Evolutionary conservation across 2,888 invertebrate genomes (phyloP).

Genomic region (Papilio protenor): DNA sequence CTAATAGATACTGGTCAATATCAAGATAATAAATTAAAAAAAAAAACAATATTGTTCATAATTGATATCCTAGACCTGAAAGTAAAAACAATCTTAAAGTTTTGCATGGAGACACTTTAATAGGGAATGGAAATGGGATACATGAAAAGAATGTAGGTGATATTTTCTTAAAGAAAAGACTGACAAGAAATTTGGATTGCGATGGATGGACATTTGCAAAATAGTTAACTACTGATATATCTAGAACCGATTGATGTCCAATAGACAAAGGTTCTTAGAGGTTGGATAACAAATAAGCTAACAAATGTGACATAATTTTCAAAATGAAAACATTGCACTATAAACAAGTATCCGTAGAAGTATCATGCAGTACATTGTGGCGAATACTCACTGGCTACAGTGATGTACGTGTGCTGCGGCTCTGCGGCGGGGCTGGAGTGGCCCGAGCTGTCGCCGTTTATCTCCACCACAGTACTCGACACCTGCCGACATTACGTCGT

Average conservation of each 20-base stretch:
- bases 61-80: not conserved
- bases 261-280: not conserved
- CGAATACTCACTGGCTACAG: constrained; percentile 86
- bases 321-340: constrained; percentile 17
- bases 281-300: not conserved
- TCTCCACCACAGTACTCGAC: constrained; percentile 75
- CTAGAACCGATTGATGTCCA: not conserved
- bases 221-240: not conserved
- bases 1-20: not conserved
- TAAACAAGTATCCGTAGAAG: not conserved
- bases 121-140: not conserved
- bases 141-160: not conserved
- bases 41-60: not conserved
- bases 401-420: constrained; percentile 86
- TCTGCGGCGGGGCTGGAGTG: constrained; percentile 82
- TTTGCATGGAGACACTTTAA: not conserved
- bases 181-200: no score
- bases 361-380: constrained; percentile 6
- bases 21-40: not conserved
- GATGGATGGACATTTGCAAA: no score
- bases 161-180: not conserved
- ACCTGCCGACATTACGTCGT: constrained; percentile 62
- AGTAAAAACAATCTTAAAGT: not conserved
- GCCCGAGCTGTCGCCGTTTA: constrained; percentile 84
- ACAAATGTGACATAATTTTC: not conserved